Base-by-base conservation (phyloP, 2,113 vertebrate species). In the Cichladusa arquata region DNA sequence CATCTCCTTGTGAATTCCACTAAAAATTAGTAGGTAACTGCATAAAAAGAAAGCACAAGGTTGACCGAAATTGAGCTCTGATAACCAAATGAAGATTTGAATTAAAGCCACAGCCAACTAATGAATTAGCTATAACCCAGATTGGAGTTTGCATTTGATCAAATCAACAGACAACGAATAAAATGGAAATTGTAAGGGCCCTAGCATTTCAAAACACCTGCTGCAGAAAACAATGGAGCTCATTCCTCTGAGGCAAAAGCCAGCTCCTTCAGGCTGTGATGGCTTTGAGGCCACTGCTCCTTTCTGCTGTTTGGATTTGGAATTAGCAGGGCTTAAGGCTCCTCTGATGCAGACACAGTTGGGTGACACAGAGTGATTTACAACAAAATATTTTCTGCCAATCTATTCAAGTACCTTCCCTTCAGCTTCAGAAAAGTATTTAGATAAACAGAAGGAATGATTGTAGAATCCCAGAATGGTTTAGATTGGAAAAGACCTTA, bases 321-420 rank as follows among this genome's bases (percentile, higher is more conserved):
- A 79, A 24, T 33, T 40, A 61, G 40, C n/a, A 88, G 56, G 16
- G 14, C n/a, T 70, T 47, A 65, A 69, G 60, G 40, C 22, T 69
- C 38, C 47, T 38, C 60, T 47, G 15, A 65, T 34, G 23, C 29
- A 73, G 25, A 42, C 28, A n/a, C 2, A 60, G 25, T 3, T 85
- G 24, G 8, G 36, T 45, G 25, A 67, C 64, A 18, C 11, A 6
- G 10, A 15, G 24, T 28, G 33, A 64, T 38, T 42, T 73, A 47
- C 11, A 31, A 28, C 4, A 69, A 54, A 81, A 26, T 54, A 48
- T 28, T 86, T 74, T 36, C 31, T 66, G 57, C 47, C 19, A 40
- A 6, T 23, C 40, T 60, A 60, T 0, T 0, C 13, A 64, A 78
- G 15, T 23, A 26, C 12, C 12, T 70, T 83, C n/a, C 25, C 19